phyloP scores from a whole-genome alignment of 2,113 vertebrate species.

The Phylloscopus whistleri region DNA sequence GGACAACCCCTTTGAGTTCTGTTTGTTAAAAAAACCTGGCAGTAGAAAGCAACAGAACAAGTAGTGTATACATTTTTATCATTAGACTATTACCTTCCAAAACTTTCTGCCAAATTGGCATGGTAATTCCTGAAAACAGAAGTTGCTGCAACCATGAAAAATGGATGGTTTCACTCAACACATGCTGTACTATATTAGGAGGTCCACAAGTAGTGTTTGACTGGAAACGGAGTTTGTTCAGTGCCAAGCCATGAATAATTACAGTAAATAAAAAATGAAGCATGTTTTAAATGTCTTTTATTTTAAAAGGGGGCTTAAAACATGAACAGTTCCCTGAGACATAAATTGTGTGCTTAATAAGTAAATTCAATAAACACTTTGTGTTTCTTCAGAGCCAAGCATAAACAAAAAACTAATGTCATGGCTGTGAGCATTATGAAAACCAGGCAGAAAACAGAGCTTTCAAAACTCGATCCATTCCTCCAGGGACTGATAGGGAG shows the following conservation, averaged over 20 bases:
- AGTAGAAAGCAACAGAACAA: neutral
- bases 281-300: neutral
- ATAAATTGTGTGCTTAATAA: conserved; percentile 4
- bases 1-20: neutral
- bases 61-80: neutral
- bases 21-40: neutral
- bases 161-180: neutral
- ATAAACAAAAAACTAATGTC: neutral
- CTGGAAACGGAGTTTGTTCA: conserved; percentile 27
- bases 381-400: neutral
- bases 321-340: neutral
- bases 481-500: neutral
- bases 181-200: neutral
- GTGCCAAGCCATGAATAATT: conserved; percentile 15
- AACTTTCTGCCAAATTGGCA: neutral
- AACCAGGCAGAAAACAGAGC: neutral
- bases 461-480: neutral
- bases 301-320: neutral
- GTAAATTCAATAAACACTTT: conserved; percentile 5
- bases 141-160: neutral
- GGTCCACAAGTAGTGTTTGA: neutral
- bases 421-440: neutral
- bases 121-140: neutral
- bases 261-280: conserved; percentile 6
- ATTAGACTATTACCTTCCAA: neutral